Conservation (phyloP, 2,113 vertebrate genomes). For the Brachyistius frenatus region DNA sequence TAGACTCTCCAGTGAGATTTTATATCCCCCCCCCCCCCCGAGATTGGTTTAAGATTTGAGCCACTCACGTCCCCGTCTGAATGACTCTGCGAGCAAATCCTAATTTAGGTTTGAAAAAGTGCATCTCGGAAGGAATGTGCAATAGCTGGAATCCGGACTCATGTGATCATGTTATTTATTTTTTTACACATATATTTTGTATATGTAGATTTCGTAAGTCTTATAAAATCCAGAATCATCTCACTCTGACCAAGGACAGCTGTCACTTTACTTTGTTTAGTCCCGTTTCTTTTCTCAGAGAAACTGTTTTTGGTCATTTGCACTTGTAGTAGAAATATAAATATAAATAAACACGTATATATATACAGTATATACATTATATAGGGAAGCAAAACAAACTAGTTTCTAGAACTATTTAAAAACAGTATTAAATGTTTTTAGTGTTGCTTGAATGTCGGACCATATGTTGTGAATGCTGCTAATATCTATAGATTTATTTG, state of each 20-base stretch:
- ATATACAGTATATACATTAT: slow-evolving; percentile 69
- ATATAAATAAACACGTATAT: slow-evolving; percentile 75
- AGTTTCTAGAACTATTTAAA: slow-evolving; percentile 82
- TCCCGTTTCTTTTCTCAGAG: slow-evolving; percentile 61
- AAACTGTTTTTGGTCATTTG: slow-evolving; percentile 82
- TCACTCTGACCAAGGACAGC: slow-evolving; percentile 78
- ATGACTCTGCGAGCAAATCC: slow-evolving; percentile 55
- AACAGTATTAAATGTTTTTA: slow-evolving; percentile 81
- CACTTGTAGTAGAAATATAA: slow-evolving; percentile 82
- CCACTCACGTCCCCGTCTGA: slow-evolving; percentile 57
- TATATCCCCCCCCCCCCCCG: slow-evolving; percentile 55
- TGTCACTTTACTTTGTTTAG: slow-evolving; percentile 73
- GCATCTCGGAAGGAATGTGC: slow-evolving; percentile 80
- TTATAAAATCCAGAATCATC: slow-evolving; percentile 70
- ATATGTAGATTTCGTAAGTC: slow-evolving; percentile 81
- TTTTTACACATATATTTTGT: slow-evolving; percentile 86
- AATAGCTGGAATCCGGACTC: slow-evolving; percentile 81
- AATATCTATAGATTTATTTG: slow-evolving; percentile 83
- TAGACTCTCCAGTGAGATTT: slow-evolving; percentile 77
- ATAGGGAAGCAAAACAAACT: slow-evolving; percentile 76
- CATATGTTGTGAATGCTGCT: slow-evolving; percentile 86
- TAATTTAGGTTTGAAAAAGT: slow-evolving; percentile 61
- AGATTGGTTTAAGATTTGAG: slow-evolving; percentile 68
- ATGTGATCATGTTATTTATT: slow-evolving; percentile 85
- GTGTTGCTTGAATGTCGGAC: slow-evolving; percentile 83